These are phyloP conservation scores for Parauchenoglanis ngamensis DNA, from an alignment of 2,797 vertebrate species.

Conservation along the genomic window DNA sequence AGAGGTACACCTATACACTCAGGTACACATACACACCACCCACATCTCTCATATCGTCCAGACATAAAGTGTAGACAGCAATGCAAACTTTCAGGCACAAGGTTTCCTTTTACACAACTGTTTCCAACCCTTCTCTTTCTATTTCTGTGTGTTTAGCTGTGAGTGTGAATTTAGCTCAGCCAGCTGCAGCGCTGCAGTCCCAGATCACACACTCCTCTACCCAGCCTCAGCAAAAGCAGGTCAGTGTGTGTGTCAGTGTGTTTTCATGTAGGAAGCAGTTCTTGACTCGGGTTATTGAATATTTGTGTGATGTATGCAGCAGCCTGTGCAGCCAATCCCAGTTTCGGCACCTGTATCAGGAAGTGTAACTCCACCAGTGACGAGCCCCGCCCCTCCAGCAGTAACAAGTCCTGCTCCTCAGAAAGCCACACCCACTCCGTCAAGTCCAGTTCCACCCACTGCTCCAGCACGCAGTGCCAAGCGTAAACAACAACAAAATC, in stretches of 20 bases:
- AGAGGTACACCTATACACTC: constrained; percentile 69
- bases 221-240: constrained; percentile 71
- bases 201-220: constrained; percentile 76
- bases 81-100: background rate
- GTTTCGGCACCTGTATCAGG: constrained; percentile 62
- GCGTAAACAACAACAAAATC: constrained; percentile 66
- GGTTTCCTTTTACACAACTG: no score
- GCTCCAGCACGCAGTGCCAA: constrained; percentile 70
- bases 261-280: background rate
- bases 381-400: constrained; percentile 17
- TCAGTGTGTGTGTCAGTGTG: constrained; percentile 44
- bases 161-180: constrained; percentile 78
- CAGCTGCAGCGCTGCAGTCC: constrained; percentile 79
- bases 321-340: constrained; percentile 64
- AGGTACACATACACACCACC: background rate
- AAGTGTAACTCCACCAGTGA: constrained; percentile 25
- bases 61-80: background rate
- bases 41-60: background rate
- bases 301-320: constrained; percentile 58
- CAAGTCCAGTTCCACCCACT: constrained; percentile 75
- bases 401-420: constrained; percentile 59
- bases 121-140: background rate
- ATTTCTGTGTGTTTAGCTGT: constrained; percentile 67
- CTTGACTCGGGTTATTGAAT: background rate
- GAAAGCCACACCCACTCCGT: constrained; percentile 64